Percentiles rank a stretch among this genome's conserved stretches.
These are phyloP conservation scores for Tryphoninae sp. DNA, from an alignment of 2,888 invertebrate species.

Conservation along the genomic window DNA sequence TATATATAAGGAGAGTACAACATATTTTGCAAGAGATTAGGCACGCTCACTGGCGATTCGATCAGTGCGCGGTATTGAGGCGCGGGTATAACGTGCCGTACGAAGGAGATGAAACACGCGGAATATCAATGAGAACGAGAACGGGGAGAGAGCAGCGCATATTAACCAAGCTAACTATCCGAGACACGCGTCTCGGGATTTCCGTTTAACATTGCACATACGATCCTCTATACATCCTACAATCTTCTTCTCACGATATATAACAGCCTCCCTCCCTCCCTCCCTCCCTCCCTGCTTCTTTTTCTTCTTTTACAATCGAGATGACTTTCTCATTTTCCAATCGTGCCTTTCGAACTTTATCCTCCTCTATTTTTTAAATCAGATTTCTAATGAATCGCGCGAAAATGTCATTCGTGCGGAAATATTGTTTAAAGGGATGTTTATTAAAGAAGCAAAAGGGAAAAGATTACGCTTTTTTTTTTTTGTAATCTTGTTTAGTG, in stretches of 20 bases:
- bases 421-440: too few species aligned
- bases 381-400: too few species aligned
- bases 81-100: slow-evolving; percentile 10
- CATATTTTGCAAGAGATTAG: slow-evolving; percentile 66
- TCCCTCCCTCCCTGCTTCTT: neutral
- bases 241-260: neutral
- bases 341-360: neutral
- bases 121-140: slow-evolving; percentile 72
- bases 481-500: too few species aligned
- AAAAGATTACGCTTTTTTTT: too few species aligned
- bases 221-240: neutral
- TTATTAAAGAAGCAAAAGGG: too few species aligned
- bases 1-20: slow-evolving; percentile 27
- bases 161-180: slow-evolving; percentile 73
- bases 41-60: slow-evolving; percentile 67
- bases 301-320: neutral
- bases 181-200: slow-evolving; percentile 66
- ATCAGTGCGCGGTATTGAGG: slow-evolving; percentile 63
- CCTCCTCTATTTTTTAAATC: too few species aligned
- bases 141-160: slow-evolving; percentile 36
- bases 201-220: slow-evolving; percentile 54
- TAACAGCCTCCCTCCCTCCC: neutral
- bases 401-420: too few species aligned
- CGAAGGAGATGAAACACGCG: slow-evolving; percentile 41
- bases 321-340: neutral